Percentiles rank a stretch among this genome's conserved stretches.
Evolutionary conservation across 1,140 invertebrate species (phyloP).

Genomic region (Drosophila ercepeae): DNA sequence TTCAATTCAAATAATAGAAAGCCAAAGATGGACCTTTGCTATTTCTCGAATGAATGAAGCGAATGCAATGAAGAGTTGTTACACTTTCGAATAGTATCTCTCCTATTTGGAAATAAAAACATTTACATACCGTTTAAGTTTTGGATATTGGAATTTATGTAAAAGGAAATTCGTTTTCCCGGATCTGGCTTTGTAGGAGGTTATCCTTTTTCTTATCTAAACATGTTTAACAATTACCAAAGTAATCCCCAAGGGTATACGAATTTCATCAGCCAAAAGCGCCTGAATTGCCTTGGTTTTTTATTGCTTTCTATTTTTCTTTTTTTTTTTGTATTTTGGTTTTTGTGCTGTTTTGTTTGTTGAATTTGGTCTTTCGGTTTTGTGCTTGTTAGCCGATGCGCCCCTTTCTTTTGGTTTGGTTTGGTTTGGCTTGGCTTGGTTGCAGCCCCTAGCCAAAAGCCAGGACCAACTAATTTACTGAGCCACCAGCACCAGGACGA

Average conservation of each 20-base stretch:
- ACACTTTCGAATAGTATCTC: background rate
- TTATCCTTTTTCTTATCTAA: background rate
- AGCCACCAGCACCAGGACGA: conserved; percentile 21
- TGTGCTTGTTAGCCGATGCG: conserved; percentile 46
- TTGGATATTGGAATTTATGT: background rate
- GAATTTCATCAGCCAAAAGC: conserved; percentile 8
- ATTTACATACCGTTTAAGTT: background rate
- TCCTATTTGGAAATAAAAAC: background rate
- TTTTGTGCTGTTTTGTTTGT: conserved; percentile 6
- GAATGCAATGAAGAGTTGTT: background rate
- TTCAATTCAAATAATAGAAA: conserved; percentile 51
- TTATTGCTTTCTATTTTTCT: conserved; percentile 50
- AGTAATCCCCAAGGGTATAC: conserved; percentile 18
- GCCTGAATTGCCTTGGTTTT: conserved; percentile 25
- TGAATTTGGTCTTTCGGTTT: conserved; percentile 32
- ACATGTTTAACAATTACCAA: conserved; percentile 9
- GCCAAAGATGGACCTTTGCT: conserved; percentile 14
- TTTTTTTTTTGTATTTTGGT: conserved; percentile 28
- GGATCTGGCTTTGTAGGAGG: background rate
- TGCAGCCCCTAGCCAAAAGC: conserved; percentile 10
- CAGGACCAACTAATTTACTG: conserved; percentile 66
- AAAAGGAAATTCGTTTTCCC: background rate
- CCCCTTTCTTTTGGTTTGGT: conserved; percentile 32
- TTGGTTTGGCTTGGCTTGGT: conserved; percentile 39
- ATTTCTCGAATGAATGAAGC: conserved; percentile 13